Evolutionary conservation across 2,113 vertebrate genomes (phyloP).

Genomic region (Apeltes quadracus): DNA sequence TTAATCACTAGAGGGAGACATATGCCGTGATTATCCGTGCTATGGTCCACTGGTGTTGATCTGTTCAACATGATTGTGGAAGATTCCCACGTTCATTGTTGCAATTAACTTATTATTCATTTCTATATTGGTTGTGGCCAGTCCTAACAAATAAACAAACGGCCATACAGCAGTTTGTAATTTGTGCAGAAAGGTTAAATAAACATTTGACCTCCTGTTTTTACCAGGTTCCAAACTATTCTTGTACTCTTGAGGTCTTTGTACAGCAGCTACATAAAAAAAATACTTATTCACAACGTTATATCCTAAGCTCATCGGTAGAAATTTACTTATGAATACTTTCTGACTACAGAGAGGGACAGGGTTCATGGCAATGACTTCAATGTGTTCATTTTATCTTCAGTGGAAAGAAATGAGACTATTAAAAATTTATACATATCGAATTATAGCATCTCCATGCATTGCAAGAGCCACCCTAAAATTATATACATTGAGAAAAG

Average conservation of each 20-base stretch:
- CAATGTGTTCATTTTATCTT: neutral
- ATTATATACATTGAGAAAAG: neutral
- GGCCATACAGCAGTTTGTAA: neutral
- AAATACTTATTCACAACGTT: neutral
- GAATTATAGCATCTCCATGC: neutral
- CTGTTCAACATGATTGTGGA: neutral
- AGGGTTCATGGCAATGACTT: neutral
- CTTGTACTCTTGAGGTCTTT: neutral
- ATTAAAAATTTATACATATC: neutral
- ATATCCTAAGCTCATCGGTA: neutral
- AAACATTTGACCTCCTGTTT: neutral
- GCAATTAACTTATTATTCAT: neutral
- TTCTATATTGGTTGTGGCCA: neutral
- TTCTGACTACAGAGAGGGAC: neutral
- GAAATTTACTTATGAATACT: neutral
- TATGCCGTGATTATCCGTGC: neutral
- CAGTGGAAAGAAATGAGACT: neutral
- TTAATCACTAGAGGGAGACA: conserved; percentile 64
- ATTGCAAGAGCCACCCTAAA: neutral
- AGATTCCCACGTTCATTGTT: neutral
- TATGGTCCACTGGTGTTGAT: neutral
- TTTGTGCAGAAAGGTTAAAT: neutral
- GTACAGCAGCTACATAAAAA: neutral
- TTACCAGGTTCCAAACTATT: neutral
- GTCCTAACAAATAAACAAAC: neutral